A percentile compares a stretch with the other conserved stretches of the same genome.
phyloP scores from a whole-genome alignment of 1,140 invertebrate genomes.

The Whitmania pigra region DNA sequence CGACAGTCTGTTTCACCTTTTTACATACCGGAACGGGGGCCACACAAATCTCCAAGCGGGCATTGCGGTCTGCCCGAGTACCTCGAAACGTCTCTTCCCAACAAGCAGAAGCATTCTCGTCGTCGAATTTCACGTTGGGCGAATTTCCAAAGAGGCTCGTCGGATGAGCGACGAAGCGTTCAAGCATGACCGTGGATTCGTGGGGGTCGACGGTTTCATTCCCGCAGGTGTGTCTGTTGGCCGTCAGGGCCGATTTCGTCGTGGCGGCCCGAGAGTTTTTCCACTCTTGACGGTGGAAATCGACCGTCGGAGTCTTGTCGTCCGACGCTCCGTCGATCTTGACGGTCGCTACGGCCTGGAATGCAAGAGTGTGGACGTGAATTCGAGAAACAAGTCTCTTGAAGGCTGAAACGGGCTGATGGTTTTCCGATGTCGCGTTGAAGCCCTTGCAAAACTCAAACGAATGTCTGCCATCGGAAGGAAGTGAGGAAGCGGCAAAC shows the following conservation, averaged over 20 bases:
- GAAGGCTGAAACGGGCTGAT: too few species aligned
- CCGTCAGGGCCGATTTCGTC: conserved; percentile 69
- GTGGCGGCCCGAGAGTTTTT: conserved; percentile 63
- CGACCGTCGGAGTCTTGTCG: not conserved
- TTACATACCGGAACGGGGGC: conserved; percentile 74
- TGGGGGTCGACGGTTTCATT: conserved; percentile 55
- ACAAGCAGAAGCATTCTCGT: not conserved
- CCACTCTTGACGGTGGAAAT: conserved; percentile 46
- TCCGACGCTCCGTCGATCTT: not conserved
- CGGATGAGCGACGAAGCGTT: conserved; percentile 22
- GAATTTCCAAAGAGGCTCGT: conserved; percentile 18
- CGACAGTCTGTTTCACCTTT: conserved; percentile 64
- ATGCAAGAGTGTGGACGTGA: conserved; percentile 1
- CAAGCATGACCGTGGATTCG: conserved; percentile 59
- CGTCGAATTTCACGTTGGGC: not conserved
- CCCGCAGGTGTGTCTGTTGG: conserved; percentile 70
- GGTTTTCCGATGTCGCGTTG: too few species aligned
- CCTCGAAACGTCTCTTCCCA: not conserved
- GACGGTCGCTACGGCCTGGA: conserved; percentile 60
- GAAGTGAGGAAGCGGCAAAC: too few species aligned
- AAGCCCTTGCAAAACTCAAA: too few species aligned
- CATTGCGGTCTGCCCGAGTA: too few species aligned
- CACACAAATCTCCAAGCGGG: conserved; percentile 54
- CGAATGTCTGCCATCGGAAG: too few species aligned
- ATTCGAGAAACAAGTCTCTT: not conserved